Evolutionary conservation across 2,113 vertebrate genomes (phyloP), one percentile per base, ranked within the genome.

Genomic region (Empidonax alnorum): DNA sequence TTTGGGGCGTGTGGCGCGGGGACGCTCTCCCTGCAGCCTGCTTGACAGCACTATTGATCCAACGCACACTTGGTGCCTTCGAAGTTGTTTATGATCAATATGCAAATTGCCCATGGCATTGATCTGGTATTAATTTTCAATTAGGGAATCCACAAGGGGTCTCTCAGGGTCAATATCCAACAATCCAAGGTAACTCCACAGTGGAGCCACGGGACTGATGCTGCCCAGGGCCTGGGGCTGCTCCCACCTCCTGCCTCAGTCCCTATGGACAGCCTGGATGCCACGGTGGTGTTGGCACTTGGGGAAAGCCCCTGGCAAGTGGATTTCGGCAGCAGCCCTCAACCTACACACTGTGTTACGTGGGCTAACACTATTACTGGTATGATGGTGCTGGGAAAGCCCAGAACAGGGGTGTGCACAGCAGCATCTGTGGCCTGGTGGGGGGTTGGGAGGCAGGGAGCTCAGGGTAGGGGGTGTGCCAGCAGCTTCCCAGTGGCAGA

Each of bases 71-170:
- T 97, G 98, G 98, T 99, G 99, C 99, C 99, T 99, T 99, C 98
- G 97, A 98, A 99, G 98, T 99, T 99, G 99, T 99, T 99, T 99
- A 98, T 99, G 99, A 99, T 99, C 99, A 99, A 99, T 99, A 99
- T 99, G 99, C 99, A 99, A 99, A 99, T 99, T 97, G 98, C 98
- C 98, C 97, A 73, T 98, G 96, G 98, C 98, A 99, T 99, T 98
- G 99, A 99, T 99, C 99, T 97, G 87, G 99, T 99, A 99, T 99
- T 99, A 99, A 99, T 99, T 99, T 99, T 99, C 99, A 99, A 99
- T 99, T 99, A 99, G 99, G 98, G 98, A 99, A 99, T 98, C 98
- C 99, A 99, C 99, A 87, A 97, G 99, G 99, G 99, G 98, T 99
- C 98, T 98, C 98, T 96, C 97, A 98, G 98, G 99, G 99, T 99